Evolutionary conservation across 2,888 invertebrate genomes (phyloP).

Genomic region (Capitulum mitella): DNA sequence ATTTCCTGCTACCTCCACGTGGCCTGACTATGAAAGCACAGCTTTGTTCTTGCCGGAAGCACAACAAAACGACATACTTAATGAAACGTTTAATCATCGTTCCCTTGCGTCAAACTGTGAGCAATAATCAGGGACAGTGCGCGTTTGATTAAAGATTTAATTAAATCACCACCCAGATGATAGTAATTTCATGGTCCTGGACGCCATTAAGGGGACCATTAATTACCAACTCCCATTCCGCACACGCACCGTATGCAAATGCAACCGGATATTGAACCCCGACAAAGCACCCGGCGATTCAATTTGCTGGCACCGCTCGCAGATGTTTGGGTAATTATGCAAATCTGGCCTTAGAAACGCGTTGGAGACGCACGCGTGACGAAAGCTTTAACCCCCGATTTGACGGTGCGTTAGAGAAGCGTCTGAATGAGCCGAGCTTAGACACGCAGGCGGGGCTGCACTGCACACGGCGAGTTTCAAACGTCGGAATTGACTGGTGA

Average conservation of each 20-base stretch:
- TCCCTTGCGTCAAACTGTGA: too few relatives aligned
- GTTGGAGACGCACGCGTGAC: not conserved
- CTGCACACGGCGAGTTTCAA: too few relatives aligned
- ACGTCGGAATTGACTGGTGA: too few relatives aligned
- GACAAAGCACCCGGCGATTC: not conserved
- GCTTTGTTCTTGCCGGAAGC: too few relatives aligned
- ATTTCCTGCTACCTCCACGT: too few relatives aligned
- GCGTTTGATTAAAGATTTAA: not conserved
- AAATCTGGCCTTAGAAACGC: not conserved
- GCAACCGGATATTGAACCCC: not conserved
- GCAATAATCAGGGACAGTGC: too few relatives aligned
- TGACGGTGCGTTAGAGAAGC: not conserved
- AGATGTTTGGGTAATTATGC: slow-evolving; percentile 2
- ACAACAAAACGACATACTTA: too few relatives aligned
- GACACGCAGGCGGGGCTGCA: too few relatives aligned
- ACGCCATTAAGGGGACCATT: not conserved
- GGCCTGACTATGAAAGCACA: too few relatives aligned
- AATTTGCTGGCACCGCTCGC: not conserved
- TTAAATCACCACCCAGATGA: not conserved
- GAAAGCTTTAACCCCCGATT: not conserved
- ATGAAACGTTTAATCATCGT: too few relatives aligned
- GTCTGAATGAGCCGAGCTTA: too few relatives aligned
- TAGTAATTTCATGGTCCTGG: not conserved
- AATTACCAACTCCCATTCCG: not conserved
- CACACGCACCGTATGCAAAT: not conserved